These are phyloP conservation scores for Crocuta crocuta DNA, from an alignment of 2,113 vertebrate species.

Conservation along the genomic window DNA sequence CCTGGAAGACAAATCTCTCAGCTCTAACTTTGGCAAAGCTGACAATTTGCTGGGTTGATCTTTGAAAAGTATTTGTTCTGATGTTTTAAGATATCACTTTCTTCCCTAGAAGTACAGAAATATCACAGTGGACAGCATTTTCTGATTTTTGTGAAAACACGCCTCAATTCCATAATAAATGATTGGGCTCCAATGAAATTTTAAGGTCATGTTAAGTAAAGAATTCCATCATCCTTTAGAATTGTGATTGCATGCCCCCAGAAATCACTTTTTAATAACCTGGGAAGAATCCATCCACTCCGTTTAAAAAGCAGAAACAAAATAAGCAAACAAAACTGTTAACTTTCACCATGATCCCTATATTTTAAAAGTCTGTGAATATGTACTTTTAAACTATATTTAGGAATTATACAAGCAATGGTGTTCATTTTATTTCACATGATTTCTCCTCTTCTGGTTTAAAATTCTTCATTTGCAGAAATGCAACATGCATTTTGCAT, in stretches of 20 bases:
- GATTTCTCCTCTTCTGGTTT: slow-evolving; percentile 69
- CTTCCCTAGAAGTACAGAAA: not conserved
- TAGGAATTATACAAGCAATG: slow-evolving; percentile 70
- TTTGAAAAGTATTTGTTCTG: slow-evolving; percentile 50
- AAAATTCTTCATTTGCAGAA: slow-evolving; percentile 70
- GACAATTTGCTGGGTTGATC: not conserved
- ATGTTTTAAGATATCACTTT: not conserved
- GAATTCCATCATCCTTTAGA: slow-evolving; percentile 15
- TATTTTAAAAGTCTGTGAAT: slow-evolving; percentile 69
- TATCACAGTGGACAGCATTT: slow-evolving; percentile 24
- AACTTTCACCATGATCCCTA: slow-evolving; percentile 40
- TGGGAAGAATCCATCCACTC: not conserved
- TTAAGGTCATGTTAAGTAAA: slow-evolving; percentile 55
- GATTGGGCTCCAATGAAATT: not conserved
- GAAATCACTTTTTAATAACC: slow-evolving; percentile 50
- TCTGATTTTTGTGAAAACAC: slow-evolving; percentile 51
- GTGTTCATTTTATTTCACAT: slow-evolving; percentile 67
- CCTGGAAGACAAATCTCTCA: slow-evolving; percentile 57
- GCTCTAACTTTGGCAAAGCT: slow-evolving; percentile 31
- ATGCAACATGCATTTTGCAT: slow-evolving; percentile 66
- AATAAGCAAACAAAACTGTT: slow-evolving; percentile 32
- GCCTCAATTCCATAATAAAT: slow-evolving; percentile 68
- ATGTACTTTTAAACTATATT: slow-evolving; percentile 72
- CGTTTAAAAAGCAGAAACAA: slow-evolving; percentile 42
- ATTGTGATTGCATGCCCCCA: not conserved